Conservation (phyloP, 2,113 vertebrate genomes). For the Meriones unguiculatus region DNA sequence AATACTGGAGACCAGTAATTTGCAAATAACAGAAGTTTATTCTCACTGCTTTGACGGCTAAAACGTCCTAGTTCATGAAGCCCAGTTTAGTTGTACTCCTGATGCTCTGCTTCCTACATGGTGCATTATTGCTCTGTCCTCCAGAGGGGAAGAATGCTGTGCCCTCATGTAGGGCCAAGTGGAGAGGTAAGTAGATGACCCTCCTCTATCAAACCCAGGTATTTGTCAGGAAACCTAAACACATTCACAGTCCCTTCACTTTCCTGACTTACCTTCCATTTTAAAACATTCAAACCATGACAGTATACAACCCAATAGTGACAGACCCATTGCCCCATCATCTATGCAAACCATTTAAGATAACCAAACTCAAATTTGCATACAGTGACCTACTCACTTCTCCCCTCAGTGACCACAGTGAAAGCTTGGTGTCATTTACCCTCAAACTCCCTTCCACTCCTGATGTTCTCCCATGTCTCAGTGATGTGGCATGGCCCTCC, state of each 20-base stretch:
- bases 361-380: neutral
- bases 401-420: neutral
- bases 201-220: too few species aligned
- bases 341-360: neutral
- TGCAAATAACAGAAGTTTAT: neutral
- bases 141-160: neutral
- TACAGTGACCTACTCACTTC: neutral
- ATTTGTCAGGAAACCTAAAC: neutral
- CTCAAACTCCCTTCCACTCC: neutral
- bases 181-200: too few species aligned
- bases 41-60: neutral
- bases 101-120: neutral
- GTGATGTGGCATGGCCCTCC: rapidly evolving
- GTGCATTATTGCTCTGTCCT: too few species aligned
- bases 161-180: neutral
- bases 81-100: neutral
- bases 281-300: neutral
- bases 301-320: neutral
- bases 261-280: neutral
- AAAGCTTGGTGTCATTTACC: neutral
- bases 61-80: neutral
- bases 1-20: neutral
- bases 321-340: neutral
- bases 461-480: rapidly evolving
- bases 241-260: neutral